Evolutionary conservation across 2,797 vertebrate species (phyloP), one percentile per base, ranked within the genome.

Genomic region (Hipposideros larvatus): DNA sequence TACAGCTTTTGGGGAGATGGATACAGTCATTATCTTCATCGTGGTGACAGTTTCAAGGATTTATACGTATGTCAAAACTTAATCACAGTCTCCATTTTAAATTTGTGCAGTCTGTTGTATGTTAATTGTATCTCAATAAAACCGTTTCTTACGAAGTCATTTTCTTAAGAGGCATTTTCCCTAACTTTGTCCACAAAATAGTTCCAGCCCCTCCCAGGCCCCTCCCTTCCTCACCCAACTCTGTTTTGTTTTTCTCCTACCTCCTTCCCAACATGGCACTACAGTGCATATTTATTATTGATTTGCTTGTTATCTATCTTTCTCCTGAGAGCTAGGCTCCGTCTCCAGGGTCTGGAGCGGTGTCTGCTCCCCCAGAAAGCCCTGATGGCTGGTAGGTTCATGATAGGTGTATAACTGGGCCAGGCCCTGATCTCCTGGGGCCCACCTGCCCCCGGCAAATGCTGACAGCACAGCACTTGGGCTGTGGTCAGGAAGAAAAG

Each of bases 401-500:
- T 18, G 16, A 22, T 3, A 31, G 34, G 28, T 14, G 18, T 57
- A 41, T 46, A 3, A 55, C 61, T 28, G 74, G 63, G 53, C 21
- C 68, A 46, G n/a, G 11, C 3, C 53, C n/a, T 22, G 14, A 5
- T 51, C 31, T 31, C 46, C 43, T 71, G 11, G 26, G 8, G 9
- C 65, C 63, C 14, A 26, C 31, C 0, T 3, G n/a, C 37, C 8
- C 11, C 22, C 0, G 0, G 4, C 16, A 24, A 77, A 59, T 19
- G n/a, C 16, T 5, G 21, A 31, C 2, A 16, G 8, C 0, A 2
- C 4, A 28, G 79, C 3, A 0, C 31, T 2, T 0, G 43, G 43
- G 15, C 26, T 2, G 26, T 16, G 34, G 55, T 18, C 11, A 51
- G 16, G 90, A 8, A 11, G 24, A 21, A 43, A 0, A 13, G 11